Percentiles rank a stretch among this genome's conserved stretches.
Conservation (phyloP, 1,140 invertebrate genomes). For the Bombus fervidus region DNA sequence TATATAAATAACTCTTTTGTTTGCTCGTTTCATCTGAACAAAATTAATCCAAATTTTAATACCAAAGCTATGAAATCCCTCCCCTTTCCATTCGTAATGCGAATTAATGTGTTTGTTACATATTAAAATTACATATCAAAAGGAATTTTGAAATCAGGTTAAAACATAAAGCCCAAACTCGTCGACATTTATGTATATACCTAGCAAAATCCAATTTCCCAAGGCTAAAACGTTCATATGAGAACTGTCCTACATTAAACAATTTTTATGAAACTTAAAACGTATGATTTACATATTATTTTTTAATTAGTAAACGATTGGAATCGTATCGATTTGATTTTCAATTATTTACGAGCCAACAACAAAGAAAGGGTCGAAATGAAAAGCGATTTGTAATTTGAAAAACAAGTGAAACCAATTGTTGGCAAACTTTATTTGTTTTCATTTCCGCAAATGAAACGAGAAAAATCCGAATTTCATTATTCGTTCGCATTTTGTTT, state of each 20-base stretch:
- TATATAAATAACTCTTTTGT: too few species aligned
- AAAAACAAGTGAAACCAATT: not conserved
- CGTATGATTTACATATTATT: not conserved
- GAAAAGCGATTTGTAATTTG: not conserved
- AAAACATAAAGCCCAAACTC: not conserved
- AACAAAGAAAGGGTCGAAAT: not conserved
- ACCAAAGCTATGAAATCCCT: too few species aligned
- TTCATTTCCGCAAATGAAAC: too few species aligned
- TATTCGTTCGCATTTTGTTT: not conserved
- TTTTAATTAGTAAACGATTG: not conserved
- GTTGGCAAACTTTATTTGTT: not conserved
- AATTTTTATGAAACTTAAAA: not conserved
- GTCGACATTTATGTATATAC: not conserved
- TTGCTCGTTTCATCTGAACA: too few species aligned
- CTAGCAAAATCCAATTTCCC: not conserved
- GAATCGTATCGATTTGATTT: not conserved
- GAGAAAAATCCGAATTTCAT: not conserved
- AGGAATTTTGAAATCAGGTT: not conserved
- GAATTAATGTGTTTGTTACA: too few species aligned
- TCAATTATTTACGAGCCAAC: not conserved
- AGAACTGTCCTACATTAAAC: not conserved
- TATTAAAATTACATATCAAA: not conserved
- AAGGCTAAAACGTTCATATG: not conserved
- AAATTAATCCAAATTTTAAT: too few species aligned
- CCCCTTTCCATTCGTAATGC: too few species aligned